Percentiles rank a stretch among this genome's conserved stretches.
These are phyloP conservation scores for Sebastes iracundus DNA, from an alignment of 2,797 vertebrate species.

Conservation along the genomic window DNA sequence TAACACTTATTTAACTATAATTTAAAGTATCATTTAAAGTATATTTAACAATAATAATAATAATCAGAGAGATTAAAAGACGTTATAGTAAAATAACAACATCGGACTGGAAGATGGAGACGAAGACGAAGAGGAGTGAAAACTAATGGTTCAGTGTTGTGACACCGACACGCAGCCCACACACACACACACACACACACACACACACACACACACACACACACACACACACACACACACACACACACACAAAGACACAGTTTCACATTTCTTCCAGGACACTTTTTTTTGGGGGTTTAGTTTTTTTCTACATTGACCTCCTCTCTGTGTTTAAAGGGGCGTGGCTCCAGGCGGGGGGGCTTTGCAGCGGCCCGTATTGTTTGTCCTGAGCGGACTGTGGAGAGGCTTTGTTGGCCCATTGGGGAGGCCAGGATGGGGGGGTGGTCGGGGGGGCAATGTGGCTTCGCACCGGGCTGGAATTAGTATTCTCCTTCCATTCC, in stretches of 20 bases:
- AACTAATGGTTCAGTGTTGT: neutral
- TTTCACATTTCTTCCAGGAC: slow-evolving; percentile 56
- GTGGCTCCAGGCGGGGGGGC: slow-evolving; percentile 64
- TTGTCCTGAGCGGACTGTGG: slow-evolving; percentile 73
- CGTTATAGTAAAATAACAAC: neutral
- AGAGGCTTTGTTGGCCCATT: slow-evolving; percentile 78
- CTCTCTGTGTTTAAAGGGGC: slow-evolving; percentile 59
- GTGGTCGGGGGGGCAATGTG: slow-evolving; percentile 57
- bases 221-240: slow-evolving; percentile 58
- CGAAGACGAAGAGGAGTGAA: neutral
- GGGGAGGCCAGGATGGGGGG: slow-evolving; percentile 21
- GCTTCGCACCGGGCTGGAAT: slow-evolving; percentile 78
- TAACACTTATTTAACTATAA: neutral
- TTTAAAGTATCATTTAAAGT: neutral
- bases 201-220: slow-evolving; percentile 50
- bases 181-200: slow-evolving; percentile 52
- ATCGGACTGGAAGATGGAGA: neutral
- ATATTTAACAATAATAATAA: neutral
- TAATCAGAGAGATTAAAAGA: neutral
- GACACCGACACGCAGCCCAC: slow-evolving; percentile 11
- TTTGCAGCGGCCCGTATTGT: slow-evolving; percentile 76
- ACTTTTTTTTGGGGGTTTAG: neutral
- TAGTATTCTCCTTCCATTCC: slow-evolving; percentile 85
- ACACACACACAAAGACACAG: slow-evolving; percentile 59
- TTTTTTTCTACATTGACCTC: slow-evolving; percentile 35